These are phyloP conservation scores for Xylota segnis DNA, from an alignment of 2,888 invertebrate species.

Conservation along the genomic window DNA sequence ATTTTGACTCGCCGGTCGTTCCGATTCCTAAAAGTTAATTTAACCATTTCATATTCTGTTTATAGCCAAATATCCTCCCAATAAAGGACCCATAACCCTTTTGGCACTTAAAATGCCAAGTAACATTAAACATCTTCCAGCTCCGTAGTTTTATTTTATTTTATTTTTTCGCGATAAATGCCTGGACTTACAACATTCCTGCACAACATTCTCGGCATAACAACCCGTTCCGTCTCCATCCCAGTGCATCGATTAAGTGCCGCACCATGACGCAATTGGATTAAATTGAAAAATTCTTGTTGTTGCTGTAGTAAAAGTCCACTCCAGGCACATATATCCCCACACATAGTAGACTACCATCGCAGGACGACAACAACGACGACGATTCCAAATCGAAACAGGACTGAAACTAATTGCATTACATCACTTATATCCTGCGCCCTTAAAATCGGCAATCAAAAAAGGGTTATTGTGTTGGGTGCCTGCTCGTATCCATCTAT, in stretches of 20 bases:
- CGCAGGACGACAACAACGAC: constrained; percentile 9
- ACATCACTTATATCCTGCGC: constrained; percentile 81
- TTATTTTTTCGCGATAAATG: constrained; percentile 32
- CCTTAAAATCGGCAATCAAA: constrained; percentile 75
- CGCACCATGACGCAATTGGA: constrained; percentile 76
- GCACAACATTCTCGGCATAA: constrained; percentile 26
- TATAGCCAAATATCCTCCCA: constrained; percentile 18
- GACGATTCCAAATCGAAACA: constrained; percentile 80
- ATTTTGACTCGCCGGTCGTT: background rate
- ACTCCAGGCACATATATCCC: constrained; percentile 8
- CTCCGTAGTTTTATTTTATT: background rate
- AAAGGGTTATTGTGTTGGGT: constrained; percentile 54
- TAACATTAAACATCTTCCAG: constrained; percentile 30
- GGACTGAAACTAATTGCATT: constrained; percentile 83
- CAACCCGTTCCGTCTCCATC: constrained; percentile 21
- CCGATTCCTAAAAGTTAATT: background rate
- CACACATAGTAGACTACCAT: constrained; percentile 29
- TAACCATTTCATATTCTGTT: constrained; percentile 23
- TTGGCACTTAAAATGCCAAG: constrained; percentile 47
- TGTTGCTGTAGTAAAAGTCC: constrained; percentile 50
- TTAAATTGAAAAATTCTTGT: constrained; percentile 75
- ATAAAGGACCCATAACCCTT: constrained; percentile 37
- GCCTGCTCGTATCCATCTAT: constrained; percentile 62
- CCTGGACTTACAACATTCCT: constrained; percentile 37
- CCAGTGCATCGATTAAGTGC: constrained; percentile 76